phyloP scores from a whole-genome alignment of 2,888 invertebrate species.

The Nomada fucata region DNA sequence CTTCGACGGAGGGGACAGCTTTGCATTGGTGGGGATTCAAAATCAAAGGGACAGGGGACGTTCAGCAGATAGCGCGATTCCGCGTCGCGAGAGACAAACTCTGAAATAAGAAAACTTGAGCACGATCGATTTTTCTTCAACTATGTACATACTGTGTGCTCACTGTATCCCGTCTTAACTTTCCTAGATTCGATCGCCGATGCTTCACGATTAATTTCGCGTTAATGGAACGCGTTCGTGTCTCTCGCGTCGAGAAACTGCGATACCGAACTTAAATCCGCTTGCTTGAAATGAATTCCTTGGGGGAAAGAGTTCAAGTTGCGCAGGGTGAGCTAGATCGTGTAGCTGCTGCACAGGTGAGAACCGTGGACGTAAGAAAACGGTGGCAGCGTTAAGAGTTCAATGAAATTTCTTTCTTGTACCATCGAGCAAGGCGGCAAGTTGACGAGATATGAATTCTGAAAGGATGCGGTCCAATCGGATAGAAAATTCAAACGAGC shows the following conservation, averaged over 20 bases:
- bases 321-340: background rate
- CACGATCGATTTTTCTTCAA: background rate
- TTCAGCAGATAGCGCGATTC: conserved; percentile 38
- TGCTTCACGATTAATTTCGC: background rate
- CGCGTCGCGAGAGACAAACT: conserved; percentile 17
- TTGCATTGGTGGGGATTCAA: conserved; percentile 18
- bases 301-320: background rate
- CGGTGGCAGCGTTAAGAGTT: background rate
- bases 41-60: background rate
- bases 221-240: too few species aligned
- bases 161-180: background rate
- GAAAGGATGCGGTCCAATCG: background rate
- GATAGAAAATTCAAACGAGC: background rate
- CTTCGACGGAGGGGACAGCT: conserved; percentile 27
- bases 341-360: background rate
- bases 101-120: background rate
- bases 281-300: too few species aligned
- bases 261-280: too few species aligned
- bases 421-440: background rate
- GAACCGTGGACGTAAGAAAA: background rate
- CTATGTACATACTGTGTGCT: background rate
- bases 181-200: background rate
- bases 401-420: background rate
- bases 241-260: too few species aligned
- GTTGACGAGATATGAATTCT: too few species aligned